These are phyloP conservation scores for Stegostoma tigrinum DNA, from an alignment of 2,113 vertebrate genomes.

Conservation along the genomic window DNA sequence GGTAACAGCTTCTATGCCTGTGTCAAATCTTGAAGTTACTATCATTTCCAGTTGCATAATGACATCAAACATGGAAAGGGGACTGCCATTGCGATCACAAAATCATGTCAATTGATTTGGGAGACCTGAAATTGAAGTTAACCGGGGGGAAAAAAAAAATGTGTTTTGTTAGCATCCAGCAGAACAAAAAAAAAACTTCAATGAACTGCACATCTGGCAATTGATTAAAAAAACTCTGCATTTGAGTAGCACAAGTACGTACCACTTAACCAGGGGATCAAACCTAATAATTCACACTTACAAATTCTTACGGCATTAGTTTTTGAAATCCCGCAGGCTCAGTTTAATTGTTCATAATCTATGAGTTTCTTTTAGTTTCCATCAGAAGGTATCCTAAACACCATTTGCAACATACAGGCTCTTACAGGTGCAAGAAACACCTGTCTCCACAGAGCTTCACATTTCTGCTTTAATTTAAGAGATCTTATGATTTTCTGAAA, in stretches of 20 bases:
- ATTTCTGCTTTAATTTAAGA: conserved; percentile 41
- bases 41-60: too few species aligned
- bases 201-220: background rate
- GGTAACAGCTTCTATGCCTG: too few species aligned
- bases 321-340: background rate
- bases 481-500: conserved; percentile 34
- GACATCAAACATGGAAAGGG: too few species aligned
- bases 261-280: background rate
- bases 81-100: too few species aligned
- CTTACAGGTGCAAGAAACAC: conserved; percentile 1
- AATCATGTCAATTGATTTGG: background rate
- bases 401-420: background rate
- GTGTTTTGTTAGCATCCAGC: background rate
- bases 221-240: background rate
- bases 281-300: background rate
- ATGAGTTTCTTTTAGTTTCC: background rate
- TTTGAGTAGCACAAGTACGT: background rate
- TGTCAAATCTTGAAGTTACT: too few species aligned
- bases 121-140: background rate
- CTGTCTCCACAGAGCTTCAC: background rate
- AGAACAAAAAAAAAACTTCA: background rate
- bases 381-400: background rate
- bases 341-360: background rate
- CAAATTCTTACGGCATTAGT: background rate
- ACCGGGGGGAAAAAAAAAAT: background rate